Evolutionary conservation across 2,888 invertebrate genomes (phyloP).

Genomic region (Pterostichus niger): DNA sequence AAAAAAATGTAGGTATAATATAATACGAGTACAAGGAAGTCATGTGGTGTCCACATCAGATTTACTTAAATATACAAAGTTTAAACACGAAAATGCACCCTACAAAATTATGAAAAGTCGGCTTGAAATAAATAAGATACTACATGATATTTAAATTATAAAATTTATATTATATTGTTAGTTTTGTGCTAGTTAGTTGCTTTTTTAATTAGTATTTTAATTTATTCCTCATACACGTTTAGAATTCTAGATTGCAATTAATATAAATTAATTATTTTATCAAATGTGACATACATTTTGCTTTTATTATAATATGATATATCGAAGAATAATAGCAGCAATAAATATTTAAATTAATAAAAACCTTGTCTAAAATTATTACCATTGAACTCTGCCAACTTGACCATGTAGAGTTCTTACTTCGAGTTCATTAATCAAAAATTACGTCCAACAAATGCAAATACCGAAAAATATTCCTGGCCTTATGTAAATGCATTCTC

Average conservation of each 20-base stretch:
- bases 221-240: background rate
- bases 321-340: constrained; percentile 16
- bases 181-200: no score
- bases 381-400: constrained; percentile 15
- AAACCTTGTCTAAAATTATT: constrained; percentile 29
- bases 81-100: no score
- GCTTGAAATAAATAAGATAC: no score
- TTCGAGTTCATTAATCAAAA: constrained; percentile 29
- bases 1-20: no score
- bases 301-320: constrained; percentile 10
- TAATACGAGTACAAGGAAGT: no score
- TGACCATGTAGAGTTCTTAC: constrained; percentile 20
- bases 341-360: constrained; percentile 42
- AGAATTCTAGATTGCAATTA: background rate
- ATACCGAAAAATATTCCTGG: constrained; percentile 27
- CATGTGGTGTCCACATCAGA: no score
- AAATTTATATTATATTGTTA: no score
- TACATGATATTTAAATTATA: no score
- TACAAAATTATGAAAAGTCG: no score
- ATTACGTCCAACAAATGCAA: constrained; percentile 48
- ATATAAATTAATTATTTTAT: background rate
- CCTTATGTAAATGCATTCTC: constrained; percentile 48
- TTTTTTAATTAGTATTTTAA: background rate
- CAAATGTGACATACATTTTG: constrained; percentile 22
- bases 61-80: no score